Evolutionary conservation across 2,113 vertebrate species (phyloP), one percentile per base, ranked within the genome.

Genomic region (Leucopsar rothschildi): DNA sequence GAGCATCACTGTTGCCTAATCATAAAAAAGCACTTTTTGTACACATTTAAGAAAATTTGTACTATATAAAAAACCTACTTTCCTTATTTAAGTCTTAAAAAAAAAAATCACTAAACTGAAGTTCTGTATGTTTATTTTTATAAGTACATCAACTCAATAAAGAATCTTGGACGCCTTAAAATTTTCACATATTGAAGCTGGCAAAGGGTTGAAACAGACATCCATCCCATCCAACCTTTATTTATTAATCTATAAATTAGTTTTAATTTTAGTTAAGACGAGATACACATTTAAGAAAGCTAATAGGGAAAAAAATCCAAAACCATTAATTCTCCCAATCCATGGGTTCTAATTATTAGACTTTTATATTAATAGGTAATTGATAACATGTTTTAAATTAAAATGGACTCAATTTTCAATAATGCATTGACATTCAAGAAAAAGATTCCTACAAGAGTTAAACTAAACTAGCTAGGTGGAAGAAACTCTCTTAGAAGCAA

Each of bases 221-320:
- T 22, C 11, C 23, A 77, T 53, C 20, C 22, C 28, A 64, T 42
- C n/a, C 65, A 85, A 47, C 4, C 9, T 24, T 68, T 42, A 63
- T 53, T 61, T 40, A 77, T 40, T 87, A 63, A 63, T 76, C 31
- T 53, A 23, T 39, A 76, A 52, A 61, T 40, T 37, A 52, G 13
- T 47, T 70, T 61, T 56, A n/a, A 82, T 60, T 64, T 60, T 25
- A 65, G 39, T 79, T 79, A 56, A 42, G 27, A 12, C 47, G n/a
- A 29, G 17, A 25, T 45, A 40, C 10, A 17, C 40, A 40, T 42
- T 49, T 28, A 76, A 29, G 63, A 84, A 86, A 61, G 12, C 29
- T 21, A 28, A 56, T 3, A 37, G 6, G 25, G 4, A 3, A 66
- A 65, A 84, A 49, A 45, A 1, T 0, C 1, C 9, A 17, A 79